phyloP scores from a whole-genome alignment of 2,113 vertebrate species.

The Arizona elegans region DNA sequence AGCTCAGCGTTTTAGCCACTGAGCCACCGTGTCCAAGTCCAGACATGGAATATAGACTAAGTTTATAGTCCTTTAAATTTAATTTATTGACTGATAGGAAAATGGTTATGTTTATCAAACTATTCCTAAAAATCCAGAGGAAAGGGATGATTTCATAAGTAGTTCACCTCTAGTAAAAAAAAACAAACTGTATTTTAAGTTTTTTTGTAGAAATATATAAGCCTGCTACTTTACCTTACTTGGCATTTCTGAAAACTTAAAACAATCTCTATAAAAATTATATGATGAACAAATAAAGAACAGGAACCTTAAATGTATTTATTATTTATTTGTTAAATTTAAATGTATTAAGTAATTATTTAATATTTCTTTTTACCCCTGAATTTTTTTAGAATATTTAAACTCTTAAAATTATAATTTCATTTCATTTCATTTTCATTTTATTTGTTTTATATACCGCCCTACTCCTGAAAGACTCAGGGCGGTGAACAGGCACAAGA shows the following conservation, averaged over 20 bases:
- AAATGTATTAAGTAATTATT: not conserved
- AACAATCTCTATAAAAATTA: not conserved
- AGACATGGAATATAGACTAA: not conserved
- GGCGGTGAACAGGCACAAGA: no score
- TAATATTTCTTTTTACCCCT: not conserved
- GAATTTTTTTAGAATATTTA: not conserved
- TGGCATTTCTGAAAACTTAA: not conserved
- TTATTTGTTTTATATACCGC: no score
- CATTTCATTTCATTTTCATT: no score
- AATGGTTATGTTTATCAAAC: not conserved
- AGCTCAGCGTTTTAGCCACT: no score
- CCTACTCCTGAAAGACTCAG: no score
- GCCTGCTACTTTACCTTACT: not conserved
- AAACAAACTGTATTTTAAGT: not conserved
- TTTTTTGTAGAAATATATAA: not conserved
- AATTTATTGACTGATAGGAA: not conserved
- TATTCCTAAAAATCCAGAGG: not conserved
- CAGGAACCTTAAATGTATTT: not conserved
- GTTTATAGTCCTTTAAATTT: slow-evolving; percentile 1
- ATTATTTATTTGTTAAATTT: not conserved
- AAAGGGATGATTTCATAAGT: not conserved
- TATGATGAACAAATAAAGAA: not conserved
- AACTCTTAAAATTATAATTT: not conserved
- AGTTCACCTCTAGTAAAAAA: not conserved
- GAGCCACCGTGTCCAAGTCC: no score